Evolutionary conservation across 2,113 vertebrate species (phyloP).

Genomic region (Lepisosteus osseus): DNA sequence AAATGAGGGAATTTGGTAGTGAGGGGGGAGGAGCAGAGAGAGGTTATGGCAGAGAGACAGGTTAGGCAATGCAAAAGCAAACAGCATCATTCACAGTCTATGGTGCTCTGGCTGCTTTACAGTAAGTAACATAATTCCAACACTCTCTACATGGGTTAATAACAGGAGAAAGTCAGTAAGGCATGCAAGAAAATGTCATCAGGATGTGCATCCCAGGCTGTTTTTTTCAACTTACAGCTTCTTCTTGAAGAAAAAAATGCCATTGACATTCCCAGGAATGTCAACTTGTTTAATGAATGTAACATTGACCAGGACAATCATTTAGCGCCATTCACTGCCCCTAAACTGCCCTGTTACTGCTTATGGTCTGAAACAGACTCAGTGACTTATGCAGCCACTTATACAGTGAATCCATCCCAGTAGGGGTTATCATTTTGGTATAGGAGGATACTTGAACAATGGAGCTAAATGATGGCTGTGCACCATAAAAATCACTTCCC

Average conservation of each 20-base stretch:
- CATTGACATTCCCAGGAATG: slow-evolving; percentile 20
- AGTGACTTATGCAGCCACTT: too few species aligned
- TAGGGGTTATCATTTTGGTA: too few species aligned
- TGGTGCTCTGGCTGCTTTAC: slow-evolving; percentile 52
- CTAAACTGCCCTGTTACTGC: too few species aligned
- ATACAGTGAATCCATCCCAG: too few species aligned
- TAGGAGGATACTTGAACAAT: background rate
- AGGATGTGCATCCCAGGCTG: background rate
- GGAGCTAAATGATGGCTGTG: slow-evolving; percentile 20
- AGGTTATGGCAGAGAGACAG: slow-evolving; percentile 38
- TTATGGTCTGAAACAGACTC: too few species aligned
- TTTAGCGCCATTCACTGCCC: background rate
- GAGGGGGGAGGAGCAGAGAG: slow-evolving; percentile 18
- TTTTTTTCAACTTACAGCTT: background rate
- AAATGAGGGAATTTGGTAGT: background rate
- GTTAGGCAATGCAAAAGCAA: slow-evolving; percentile 66
- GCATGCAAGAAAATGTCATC: slow-evolving; percentile 57
- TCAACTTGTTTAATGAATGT: slow-evolving; percentile 9
- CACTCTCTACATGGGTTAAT: slow-evolving; percentile 66
- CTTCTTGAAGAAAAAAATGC: background rate
- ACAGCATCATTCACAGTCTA: slow-evolving; percentile 62
- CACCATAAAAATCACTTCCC: slow-evolving; percentile 10
- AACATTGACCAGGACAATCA: background rate
- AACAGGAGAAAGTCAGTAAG: slow-evolving; percentile 54
- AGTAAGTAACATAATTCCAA: slow-evolving; percentile 57